A percentile compares a stretch with the other conserved stretches of the same genome.
Evolutionary conservation across 1,140 invertebrate genomes (phyloP).

Genomic region (Ceratoteleas bidentatus): DNA sequence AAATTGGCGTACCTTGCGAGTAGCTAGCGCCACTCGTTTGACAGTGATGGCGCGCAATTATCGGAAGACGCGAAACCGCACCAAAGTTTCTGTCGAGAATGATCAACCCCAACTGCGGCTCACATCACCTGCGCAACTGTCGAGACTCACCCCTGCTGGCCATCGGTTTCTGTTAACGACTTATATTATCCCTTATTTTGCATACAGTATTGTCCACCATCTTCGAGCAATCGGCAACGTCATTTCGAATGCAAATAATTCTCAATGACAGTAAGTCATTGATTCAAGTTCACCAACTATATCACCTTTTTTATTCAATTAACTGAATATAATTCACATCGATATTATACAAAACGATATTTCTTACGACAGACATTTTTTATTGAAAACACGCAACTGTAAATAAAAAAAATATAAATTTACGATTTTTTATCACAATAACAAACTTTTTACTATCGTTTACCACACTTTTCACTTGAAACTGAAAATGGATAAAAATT

Average conservation of each 20-base stretch:
- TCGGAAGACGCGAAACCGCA: constrained; percentile 31
- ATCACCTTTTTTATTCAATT: too few relatives aligned
- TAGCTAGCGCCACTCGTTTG: constrained; percentile 26
- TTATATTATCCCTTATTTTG: neutral
- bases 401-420: too few relatives aligned
- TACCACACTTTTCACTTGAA: too few relatives aligned
- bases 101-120: constrained; percentile 39
- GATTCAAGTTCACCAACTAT: too few relatives aligned
- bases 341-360: too few relatives aligned
- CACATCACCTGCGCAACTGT: constrained; percentile 38
- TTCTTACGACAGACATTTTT: too few relatives aligned
- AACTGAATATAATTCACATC: too few relatives aligned
- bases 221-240: neutral
- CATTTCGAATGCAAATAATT: neutral
- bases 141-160: constrained; percentile 15
- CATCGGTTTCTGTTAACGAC: neutral
- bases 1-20: constrained; percentile 28
- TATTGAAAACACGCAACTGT: too few relatives aligned
- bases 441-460: too few relatives aligned
- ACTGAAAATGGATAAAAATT: too few relatives aligned
- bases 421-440: too few relatives aligned
- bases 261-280: neutral
- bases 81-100: constrained; percentile 32
- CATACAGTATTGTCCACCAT: neutral
- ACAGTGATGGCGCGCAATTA: constrained; percentile 19